Evolutionary conservation across 2,113 vertebrate genomes (phyloP), one percentile per base, ranked within the genome.

Genomic region (Rhagologus leucostigma): DNA sequence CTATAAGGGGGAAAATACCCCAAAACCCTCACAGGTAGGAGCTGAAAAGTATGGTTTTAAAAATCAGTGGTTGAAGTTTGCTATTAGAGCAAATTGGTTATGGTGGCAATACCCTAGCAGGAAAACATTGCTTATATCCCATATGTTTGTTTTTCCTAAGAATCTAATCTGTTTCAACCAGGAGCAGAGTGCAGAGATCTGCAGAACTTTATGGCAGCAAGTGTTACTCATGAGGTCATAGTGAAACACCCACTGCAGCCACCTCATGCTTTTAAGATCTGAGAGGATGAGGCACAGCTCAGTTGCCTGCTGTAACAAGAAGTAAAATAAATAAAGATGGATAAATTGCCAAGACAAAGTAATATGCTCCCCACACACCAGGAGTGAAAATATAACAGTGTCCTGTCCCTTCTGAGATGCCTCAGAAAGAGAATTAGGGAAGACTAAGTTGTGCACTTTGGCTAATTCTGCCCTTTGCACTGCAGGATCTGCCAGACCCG

Each of bases 111-210:
- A 76, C 26, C 41, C 42, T 85, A 44, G 11, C 20, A 14, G 23
- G 59, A 46, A 46, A 76, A 67, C 1, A 4, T n/a, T 64, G 44
- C 27, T 91, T 63, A 6, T 64, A 82, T 41, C 3, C 4, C 46
- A 37, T 21, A 7, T 44, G 20, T 75, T 64, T 83, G n/a, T 41
- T 76, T 94, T 73, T 68, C 49, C 50, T 49, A 29, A 11, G 37
- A 56, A 62, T 56, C 17, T 57, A 11, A 73, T 87, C 27, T 83
- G 0, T 87, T 87, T 65, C 70, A 73, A 27, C 12, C 18, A 53
- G 84, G 29, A 91, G 70, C 50, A 70, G 68, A 59, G 59, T 11
- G 62, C 47, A 84, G 89, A 62, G 80, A 65, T 74, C 79, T 90
- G 63, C 35, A 41, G 17, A 37, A 44, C 11, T 3, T 69, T 79